A percentile compares a stretch with the other conserved stretches of the same genome.
phyloP scores from a whole-genome alignment of 2,888 invertebrate genomes.

The Acronicta leporina region DNA sequence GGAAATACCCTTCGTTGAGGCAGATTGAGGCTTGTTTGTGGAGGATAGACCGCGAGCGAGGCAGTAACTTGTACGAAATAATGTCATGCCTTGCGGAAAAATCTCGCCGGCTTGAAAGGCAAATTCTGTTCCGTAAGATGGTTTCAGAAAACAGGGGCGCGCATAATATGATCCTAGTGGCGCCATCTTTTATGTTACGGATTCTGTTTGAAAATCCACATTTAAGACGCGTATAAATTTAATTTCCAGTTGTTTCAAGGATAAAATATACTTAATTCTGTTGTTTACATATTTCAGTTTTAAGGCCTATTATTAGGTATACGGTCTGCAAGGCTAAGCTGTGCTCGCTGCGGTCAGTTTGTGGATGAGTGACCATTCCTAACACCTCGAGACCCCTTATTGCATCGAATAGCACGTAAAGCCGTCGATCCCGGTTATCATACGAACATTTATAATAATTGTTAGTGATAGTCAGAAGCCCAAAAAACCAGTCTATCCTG shows the following conservation, averaged over 20 bases:
- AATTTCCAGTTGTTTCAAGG: not conserved
- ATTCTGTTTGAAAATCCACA: not conserved
- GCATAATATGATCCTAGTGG: constrained; percentile 61
- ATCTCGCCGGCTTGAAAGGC: constrained; percentile 71
- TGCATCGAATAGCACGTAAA: too few relatives aligned
- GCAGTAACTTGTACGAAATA: constrained; percentile 71
- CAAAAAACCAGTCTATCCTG: too few relatives aligned
- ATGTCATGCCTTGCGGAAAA: constrained; percentile 67
- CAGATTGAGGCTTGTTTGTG: constrained; percentile 51
- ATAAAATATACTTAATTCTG: too few relatives aligned
- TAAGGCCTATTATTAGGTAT: too few relatives aligned
- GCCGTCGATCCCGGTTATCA: too few relatives aligned
- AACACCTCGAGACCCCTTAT: too few relatives aligned
- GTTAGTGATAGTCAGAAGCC: too few relatives aligned
- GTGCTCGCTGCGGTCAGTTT: too few relatives aligned
- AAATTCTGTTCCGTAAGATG: constrained; percentile 70
- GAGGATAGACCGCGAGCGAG: constrained; percentile 33
- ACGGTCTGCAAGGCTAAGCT: too few relatives aligned
- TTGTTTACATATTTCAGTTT: too few relatives aligned
- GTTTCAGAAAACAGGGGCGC: constrained; percentile 56
- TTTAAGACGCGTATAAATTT: not conserved
- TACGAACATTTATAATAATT: too few relatives aligned
- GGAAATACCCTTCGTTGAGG: constrained; percentile 55
- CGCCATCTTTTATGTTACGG: constrained; percentile 37
- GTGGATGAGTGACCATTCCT: too few relatives aligned